Evolutionary conservation across 1,140 invertebrate species (phyloP).

Genomic region (Apis cerana): DNA sequence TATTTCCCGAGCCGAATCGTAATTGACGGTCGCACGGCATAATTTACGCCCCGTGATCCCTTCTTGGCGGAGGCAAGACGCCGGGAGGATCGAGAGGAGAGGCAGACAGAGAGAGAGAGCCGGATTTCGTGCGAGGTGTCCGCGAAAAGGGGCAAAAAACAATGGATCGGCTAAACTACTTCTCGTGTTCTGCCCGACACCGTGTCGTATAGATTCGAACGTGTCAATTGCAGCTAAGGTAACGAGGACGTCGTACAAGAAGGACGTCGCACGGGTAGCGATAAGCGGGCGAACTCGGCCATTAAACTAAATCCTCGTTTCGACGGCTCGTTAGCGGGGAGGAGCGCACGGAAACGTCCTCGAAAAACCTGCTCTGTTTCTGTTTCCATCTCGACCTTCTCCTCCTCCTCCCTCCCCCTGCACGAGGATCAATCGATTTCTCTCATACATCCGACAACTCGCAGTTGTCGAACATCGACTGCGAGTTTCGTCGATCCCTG

Average conservation of each 20-base stretch:
- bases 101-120: neutral
- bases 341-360: slow-evolving; percentile 44
- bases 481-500: too few relatives aligned
- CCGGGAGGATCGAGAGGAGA: neutral
- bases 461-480: too few relatives aligned
- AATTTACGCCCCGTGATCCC: slow-evolving; percentile 21
- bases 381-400: slow-evolving; percentile 15
- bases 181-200: slow-evolving; percentile 53
- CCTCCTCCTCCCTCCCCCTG: too few relatives aligned
- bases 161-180: slow-evolving; percentile 62
- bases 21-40: slow-evolving; percentile 32
- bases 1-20: slow-evolving; percentile 19
- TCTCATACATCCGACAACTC: too few relatives aligned
- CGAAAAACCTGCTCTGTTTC: slow-evolving; percentile 56
- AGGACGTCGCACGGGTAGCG: slow-evolving; percentile 46
- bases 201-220: slow-evolving; percentile 58
- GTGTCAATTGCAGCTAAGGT: slow-evolving; percentile 63
- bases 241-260: slow-evolving; percentile 66
- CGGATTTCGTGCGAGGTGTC: neutral
- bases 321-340: slow-evolving; percentile 62
- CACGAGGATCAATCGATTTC: too few relatives aligned
- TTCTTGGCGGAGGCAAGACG: neutral
- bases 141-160: slow-evolving; percentile 14
- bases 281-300: slow-evolving; percentile 53
- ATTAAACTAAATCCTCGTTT: slow-evolving; percentile 65